Evolutionary conservation across 2,113 vertebrate genomes (phyloP).

Genomic region (Bos indicus): DNA sequence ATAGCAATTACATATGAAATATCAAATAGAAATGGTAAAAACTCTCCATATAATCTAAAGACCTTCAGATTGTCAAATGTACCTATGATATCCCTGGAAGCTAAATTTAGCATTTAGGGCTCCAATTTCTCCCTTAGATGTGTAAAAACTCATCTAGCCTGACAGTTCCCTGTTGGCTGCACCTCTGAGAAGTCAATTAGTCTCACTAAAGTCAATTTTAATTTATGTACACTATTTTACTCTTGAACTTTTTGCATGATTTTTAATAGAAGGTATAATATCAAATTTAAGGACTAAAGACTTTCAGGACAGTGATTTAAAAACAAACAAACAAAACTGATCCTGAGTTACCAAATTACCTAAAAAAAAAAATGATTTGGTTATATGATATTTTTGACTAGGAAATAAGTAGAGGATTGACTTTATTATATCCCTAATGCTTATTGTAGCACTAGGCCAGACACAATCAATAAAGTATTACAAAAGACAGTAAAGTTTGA

Average conservation of each 20-base stretch:
- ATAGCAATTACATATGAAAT: slow-evolving; percentile 7
- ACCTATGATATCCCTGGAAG: slow-evolving; percentile 57
- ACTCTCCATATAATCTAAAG: slow-evolving; percentile 24
- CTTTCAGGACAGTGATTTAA: slow-evolving; percentile 8
- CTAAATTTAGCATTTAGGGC: slow-evolving; percentile 73
- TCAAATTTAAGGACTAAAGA: slow-evolving; percentile 8
- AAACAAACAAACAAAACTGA: neutral
- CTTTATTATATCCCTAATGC: neutral
- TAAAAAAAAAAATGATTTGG: neutral
- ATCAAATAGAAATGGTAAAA: neutral
- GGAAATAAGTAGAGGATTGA: neutral
- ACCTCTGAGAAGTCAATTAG: slow-evolving; percentile 74
- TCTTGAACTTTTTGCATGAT: slow-evolving; percentile 56
- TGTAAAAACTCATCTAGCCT: slow-evolving; percentile 72
- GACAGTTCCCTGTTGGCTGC: slow-evolving; percentile 62
- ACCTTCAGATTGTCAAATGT: slow-evolving; percentile 51
- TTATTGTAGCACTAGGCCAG: neutral
- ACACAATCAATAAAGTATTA: neutral
- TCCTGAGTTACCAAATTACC: neutral
- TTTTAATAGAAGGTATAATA: neutral
- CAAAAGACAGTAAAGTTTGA: neutral
- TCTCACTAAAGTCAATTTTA: slow-evolving; percentile 73
- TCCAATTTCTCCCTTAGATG: slow-evolving; percentile 71
- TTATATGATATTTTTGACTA: neutral
- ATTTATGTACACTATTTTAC: slow-evolving; percentile 70